These are phyloP conservation scores for Calidris pugnax DNA, from an alignment of 2,113 vertebrate genomes.

Conservation along the genomic window DNA sequence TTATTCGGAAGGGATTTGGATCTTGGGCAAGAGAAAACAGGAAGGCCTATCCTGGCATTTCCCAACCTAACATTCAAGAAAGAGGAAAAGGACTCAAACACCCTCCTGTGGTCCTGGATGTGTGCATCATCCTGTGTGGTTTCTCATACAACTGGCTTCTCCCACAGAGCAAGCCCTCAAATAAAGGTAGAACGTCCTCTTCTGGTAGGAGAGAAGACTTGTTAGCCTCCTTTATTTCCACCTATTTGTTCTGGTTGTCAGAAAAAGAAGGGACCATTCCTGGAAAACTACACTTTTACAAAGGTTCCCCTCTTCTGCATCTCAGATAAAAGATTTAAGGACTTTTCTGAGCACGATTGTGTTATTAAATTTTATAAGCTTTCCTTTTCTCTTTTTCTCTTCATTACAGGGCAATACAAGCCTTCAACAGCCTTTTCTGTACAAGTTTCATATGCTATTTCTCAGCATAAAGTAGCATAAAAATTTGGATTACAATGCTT, in stretches of 20 bases:
- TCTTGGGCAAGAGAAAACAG: not conserved
- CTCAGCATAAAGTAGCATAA: not conserved
- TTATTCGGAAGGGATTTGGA: not conserved
- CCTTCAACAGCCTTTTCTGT: not conserved
- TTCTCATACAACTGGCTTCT: not conserved
- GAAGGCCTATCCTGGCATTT: not conserved
- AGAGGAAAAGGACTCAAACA: not conserved
- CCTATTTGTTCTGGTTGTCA: not conserved
- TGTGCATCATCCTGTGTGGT: not conserved
- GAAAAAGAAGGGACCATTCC: not conserved
- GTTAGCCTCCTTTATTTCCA: not conserved
- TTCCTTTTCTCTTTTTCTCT: accelerated
- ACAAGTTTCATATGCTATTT: not conserved
- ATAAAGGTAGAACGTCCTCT: slow-evolving; percentile 34
- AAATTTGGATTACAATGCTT: not conserved
- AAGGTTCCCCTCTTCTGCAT: not conserved
- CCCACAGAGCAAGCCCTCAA: not conserved
- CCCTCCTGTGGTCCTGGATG: not conserved
- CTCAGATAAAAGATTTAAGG: not conserved
- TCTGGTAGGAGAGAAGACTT: slow-evolving; percentile 25
- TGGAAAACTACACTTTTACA: not conserved
- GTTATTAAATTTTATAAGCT: not conserved
- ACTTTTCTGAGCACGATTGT: not conserved
- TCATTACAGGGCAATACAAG: not conserved
- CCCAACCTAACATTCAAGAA: not conserved